Percentiles rank a stretch among this genome's conserved stretches.
These are phyloP conservation scores for Enteromius radiatus DNA, from an alignment of 2,797 vertebrate species.

Conservation along the genomic window DNA sequence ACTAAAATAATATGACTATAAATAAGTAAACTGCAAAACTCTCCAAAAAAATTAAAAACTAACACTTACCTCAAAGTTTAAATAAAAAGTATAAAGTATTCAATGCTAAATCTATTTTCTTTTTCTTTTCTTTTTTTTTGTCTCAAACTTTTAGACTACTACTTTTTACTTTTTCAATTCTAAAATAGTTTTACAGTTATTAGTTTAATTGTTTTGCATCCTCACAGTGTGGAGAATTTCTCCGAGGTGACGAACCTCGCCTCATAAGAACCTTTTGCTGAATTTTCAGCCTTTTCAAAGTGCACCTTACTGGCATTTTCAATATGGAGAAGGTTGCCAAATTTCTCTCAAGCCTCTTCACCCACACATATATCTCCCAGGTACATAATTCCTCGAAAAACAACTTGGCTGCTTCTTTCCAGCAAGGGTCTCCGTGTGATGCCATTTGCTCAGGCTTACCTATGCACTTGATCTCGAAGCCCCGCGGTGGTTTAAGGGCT, in stretches of 20 bases:
- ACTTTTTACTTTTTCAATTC: not conserved
- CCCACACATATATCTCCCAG: not conserved
- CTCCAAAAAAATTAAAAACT: no score
- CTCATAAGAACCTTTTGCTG: not conserved
- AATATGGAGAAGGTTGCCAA: not conserved
- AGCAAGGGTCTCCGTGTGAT: not conserved
- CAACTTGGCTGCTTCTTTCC: not conserved
- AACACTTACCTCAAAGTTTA: no score
- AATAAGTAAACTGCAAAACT: not conserved
- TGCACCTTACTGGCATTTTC: not conserved
- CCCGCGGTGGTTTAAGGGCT: conserved; percentile 86
- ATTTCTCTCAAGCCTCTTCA: not conserved
- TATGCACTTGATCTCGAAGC: conserved; percentile 89
- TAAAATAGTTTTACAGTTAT: no score
- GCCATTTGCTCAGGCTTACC: conserved; percentile 75
- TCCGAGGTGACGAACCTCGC: not conserved
- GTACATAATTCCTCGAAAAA: not conserved
- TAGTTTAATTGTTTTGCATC: no score
- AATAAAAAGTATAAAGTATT: no score
- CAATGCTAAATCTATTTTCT: no score
- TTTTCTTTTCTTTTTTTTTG: no score
- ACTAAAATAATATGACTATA: not conserved
- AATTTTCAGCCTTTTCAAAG: not conserved
- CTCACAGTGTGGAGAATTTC: not conserved
- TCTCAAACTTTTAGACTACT: not conserved